Percentiles rank a stretch among this genome's conserved stretches.
These are phyloP conservation scores for Eledona agricola DNA, from an alignment of 2,888 invertebrate species.

Conservation along the genomic window DNA sequence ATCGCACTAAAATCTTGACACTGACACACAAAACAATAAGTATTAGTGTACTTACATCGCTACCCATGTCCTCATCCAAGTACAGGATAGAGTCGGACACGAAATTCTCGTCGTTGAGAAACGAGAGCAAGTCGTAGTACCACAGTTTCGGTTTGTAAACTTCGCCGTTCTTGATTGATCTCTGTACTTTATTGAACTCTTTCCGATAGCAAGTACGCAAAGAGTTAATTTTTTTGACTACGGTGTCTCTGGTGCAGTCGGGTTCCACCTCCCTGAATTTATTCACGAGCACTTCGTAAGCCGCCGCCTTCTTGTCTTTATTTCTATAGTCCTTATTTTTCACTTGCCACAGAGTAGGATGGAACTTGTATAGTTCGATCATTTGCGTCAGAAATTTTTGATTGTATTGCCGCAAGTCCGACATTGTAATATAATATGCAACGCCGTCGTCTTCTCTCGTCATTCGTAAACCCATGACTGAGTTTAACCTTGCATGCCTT, in stretches of 20 bases:
- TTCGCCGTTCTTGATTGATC: slow-evolving; percentile 35
- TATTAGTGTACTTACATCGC: slow-evolving; percentile 9
- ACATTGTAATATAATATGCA: slow-evolving; percentile 10
- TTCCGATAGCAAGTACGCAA: slow-evolving; percentile 39
- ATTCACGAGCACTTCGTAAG: slow-evolving; percentile 36
- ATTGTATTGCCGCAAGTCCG: slow-evolving; percentile 14
- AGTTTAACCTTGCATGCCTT: slow-evolving; percentile 9
- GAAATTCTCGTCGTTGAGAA: too few species aligned
- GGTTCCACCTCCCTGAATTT: slow-evolving; percentile 39
- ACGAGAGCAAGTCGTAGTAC: slow-evolving; percentile 42
- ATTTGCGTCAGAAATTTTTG: slow-evolving; percentile 35
- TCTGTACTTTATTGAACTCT: slow-evolving; percentile 39
- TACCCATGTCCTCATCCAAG: slow-evolving; percentile 10
- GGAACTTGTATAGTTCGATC: slow-evolving; percentile 35
- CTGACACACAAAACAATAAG: neutral
- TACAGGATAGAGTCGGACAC: slow-evolving; percentile 3
- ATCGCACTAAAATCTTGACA: slow-evolving; percentile 10
- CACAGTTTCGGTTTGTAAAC: slow-evolving; percentile 42
- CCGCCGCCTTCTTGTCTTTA: slow-evolving; percentile 28
- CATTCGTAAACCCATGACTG: neutral
- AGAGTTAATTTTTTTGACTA: slow-evolving; percentile 41
- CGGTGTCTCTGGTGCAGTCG: slow-evolving; percentile 35
- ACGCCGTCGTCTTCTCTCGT: neutral
- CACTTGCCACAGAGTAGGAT: slow-evolving; percentile 36
- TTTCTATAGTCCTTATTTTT: slow-evolving; percentile 34